phyloP scores from a whole-genome alignment of 1,140 invertebrate species.

The Zophobas morio region DNA sequence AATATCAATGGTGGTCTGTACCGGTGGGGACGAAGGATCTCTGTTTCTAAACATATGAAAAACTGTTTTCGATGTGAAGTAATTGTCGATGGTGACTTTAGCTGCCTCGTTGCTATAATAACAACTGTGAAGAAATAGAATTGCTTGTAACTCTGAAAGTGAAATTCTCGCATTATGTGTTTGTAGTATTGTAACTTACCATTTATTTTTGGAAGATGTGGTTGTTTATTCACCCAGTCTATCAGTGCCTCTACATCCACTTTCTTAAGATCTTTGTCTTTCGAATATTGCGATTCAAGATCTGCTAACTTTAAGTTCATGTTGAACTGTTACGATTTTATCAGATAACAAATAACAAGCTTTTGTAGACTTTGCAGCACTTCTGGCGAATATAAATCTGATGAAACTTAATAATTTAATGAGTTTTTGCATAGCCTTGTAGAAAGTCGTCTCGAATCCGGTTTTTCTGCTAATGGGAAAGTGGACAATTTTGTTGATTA shows the following conservation, averaged over 20 bases:
- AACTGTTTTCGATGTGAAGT: conserved; percentile 74
- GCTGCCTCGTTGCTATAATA: conserved; percentile 71
- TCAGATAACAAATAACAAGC: no score
- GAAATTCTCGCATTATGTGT: no score
- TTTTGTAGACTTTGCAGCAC: no score
- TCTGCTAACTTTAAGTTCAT: neutral
- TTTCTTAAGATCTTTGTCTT: conserved; percentile 44
- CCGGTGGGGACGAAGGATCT: no score
- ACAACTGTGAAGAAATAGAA: conserved; percentile 65
- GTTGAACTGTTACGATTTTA: no score
- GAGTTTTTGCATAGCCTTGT: no score
- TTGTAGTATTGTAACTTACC: conserved; percentile 11
- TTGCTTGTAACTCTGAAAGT: conserved; percentile 58
- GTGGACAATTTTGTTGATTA: no score
- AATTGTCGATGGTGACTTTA: conserved; percentile 75
- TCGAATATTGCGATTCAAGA: conserved; percentile 43
- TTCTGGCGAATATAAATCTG: no score
- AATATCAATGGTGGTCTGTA: no score
- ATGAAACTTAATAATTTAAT: no score
- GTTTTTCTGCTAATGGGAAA: no score
- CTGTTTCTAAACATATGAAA: conserved; percentile 70
- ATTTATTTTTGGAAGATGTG: conserved; percentile 42
- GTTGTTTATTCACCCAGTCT: conserved; percentile 50
- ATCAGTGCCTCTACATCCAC: conserved; percentile 45
- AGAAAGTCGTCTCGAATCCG: no score